These are phyloP conservation scores for Meda fulgida DNA, from an alignment of 2,797 vertebrate species.

Conservation along the genomic window DNA sequence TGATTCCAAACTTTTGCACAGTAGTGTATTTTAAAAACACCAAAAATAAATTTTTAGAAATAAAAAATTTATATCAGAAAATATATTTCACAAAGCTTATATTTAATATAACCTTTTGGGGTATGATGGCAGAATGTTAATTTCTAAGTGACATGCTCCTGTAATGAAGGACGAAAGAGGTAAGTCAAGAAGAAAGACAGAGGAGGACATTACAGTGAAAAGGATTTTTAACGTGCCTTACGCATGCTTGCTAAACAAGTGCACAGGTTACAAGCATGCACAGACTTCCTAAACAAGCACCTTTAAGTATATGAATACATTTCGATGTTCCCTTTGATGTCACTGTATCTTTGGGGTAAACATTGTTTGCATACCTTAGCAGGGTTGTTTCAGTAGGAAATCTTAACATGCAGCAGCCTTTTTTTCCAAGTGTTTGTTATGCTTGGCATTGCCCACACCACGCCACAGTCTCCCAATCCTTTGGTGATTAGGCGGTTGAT, in stretches of 20 bases:
- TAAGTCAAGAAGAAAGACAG: background rate
- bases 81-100: background rate
- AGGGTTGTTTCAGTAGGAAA: slow-evolving; percentile 12
- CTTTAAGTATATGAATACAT: slow-evolving; percentile 29
- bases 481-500: slow-evolving; percentile 31
- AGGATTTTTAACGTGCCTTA: background rate
- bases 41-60: background rate
- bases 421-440: slow-evolving; percentile 29
- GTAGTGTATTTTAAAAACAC: background rate
- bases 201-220: slow-evolving; percentile 9
- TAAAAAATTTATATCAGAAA: background rate
- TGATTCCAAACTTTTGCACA: background rate
- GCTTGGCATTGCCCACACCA: slow-evolving; percentile 12
- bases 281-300: slow-evolving; percentile 29
- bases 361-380: slow-evolving; percentile 34
- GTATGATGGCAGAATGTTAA: background rate
- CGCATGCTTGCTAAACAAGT: slow-evolving; percentile 12
- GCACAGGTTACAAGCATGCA: slow-evolving; percentile 21
- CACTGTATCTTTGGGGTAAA: slow-evolving; percentile 32
- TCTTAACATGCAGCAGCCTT: background rate
- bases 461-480: slow-evolving; percentile 21
- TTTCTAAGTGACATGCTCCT: background rate
- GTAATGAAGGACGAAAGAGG: slow-evolving; percentile 1
- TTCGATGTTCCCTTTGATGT: slow-evolving; percentile 46
- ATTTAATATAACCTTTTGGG: too few relatives aligned